Evolutionary conservation across 2,797 vertebrate genomes (phyloP).

Genomic region (Kryptopterus vitreolus): DNA sequence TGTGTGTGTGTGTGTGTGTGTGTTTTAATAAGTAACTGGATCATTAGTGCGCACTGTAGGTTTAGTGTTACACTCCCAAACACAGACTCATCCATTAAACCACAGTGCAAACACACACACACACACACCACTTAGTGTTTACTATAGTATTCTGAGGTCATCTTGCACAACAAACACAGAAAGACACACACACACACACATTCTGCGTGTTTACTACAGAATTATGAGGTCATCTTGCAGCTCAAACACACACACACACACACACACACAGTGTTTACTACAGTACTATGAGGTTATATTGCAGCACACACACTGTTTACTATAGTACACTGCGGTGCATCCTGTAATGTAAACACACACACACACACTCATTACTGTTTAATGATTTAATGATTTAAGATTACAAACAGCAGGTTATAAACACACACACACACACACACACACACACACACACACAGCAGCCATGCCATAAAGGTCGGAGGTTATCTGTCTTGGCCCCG

Average conservation of each 20-base stretch:
- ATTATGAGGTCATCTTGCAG: slow-evolving; percentile 7
- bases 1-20: slow-evolving; percentile 1
- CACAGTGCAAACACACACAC: slow-evolving; percentile 9
- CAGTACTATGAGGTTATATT: slow-evolving; percentile 12
- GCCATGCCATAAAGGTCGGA: slow-evolving; percentile 20
- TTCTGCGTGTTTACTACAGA: slow-evolving; percentile 27
- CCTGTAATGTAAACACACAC: no score
- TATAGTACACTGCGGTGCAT: no score
- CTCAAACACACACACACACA: slow-evolving; percentile 14
- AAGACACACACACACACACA: slow-evolving; percentile 23
- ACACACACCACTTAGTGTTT: slow-evolving; percentile 13
- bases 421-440: neutral
- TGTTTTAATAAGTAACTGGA: neutral
- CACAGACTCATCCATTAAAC: slow-evolving; percentile 4
- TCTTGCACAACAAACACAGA: slow-evolving; percentile 2
- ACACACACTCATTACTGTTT: slow-evolving; percentile 1
- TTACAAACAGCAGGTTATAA: neutral
- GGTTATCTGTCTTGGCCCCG: neutral
- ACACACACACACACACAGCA: slow-evolving; percentile 1
- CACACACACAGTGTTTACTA: slow-evolving; percentile 30
- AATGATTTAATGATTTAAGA: no score
- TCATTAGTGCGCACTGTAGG: neutral
- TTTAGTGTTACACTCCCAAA: slow-evolving; percentile 5
- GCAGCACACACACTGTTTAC: slow-evolving; percentile 7
- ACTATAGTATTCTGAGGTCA: neutral